phyloP scores from a whole-genome alignment of 2,888 invertebrate genomes.

The Zygogramma bicolorata region DNA sequence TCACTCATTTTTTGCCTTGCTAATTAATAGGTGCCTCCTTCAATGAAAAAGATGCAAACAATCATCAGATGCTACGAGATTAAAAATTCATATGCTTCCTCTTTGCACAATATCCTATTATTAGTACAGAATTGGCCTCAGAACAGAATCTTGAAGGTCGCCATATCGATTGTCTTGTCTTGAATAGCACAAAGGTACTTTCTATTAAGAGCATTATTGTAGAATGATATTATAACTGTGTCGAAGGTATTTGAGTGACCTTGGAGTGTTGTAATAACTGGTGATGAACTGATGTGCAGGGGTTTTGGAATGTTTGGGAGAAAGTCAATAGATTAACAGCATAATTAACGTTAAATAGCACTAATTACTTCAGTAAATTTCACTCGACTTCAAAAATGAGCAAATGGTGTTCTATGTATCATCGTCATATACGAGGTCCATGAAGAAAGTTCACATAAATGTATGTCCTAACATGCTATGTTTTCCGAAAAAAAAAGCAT shows the following conservation, averaged over 20 bases:
- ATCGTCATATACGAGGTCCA: no score
- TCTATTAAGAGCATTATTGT: slow-evolving; percentile 10
- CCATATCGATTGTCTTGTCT: slow-evolving; percentile 22
- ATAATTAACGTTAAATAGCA: background rate
- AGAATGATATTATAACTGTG: background rate
- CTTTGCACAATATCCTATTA: slow-evolving; percentile 41
- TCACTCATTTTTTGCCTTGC: background rate
- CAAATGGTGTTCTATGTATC: no score
- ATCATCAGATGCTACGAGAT: slow-evolving; percentile 34
- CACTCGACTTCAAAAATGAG: no score
- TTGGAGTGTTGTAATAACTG: background rate
- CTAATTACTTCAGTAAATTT: background rate
- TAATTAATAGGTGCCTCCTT: background rate
- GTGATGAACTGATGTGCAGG: background rate
- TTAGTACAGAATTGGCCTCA: slow-evolving; percentile 39
- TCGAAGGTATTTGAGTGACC: background rate
- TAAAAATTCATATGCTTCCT: slow-evolving; percentile 37
- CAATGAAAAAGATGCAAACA: slow-evolving; percentile 8
- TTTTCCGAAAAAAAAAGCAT: no score
- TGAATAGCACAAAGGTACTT: slow-evolving; percentile 15
- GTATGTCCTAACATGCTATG: no score
- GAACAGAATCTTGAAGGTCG: slow-evolving; percentile 36
- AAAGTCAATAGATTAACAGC: background rate
- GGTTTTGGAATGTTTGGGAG: slow-evolving; percentile 4
- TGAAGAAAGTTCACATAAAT: no score